phyloP scores from a whole-genome alignment of 2,888 invertebrate species.

The Clepsis dumicolana region DNA sequence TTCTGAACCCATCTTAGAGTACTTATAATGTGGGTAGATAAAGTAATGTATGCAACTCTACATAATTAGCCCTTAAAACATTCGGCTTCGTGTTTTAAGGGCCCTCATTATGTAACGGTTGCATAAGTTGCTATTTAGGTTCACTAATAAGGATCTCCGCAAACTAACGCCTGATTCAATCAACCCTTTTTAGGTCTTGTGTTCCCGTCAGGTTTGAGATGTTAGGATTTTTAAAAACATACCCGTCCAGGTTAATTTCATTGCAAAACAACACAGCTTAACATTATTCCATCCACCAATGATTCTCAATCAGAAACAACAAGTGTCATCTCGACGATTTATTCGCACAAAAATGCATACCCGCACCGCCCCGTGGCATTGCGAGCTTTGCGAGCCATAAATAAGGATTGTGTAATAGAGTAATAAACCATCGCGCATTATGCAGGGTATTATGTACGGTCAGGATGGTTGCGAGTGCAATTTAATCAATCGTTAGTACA shows the following conservation, averaged over 20 bases:
- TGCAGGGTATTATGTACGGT: conserved; percentile 54
- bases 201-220: no score
- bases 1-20: no score
- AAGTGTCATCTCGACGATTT: conserved; percentile 47
- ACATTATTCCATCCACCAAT: neutral
- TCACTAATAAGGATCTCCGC: no score
- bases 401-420: conserved; percentile 71
- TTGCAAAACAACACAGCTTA: neutral
- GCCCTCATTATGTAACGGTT: no score
- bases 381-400: conserved; percentile 58
- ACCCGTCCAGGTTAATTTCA: neutral
- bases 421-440: conserved; percentile 64
- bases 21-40: no score
- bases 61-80: no score
- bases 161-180: no score
- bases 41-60: no score
- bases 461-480: conserved; percentile 54
- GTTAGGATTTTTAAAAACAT: neutral
- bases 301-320: conserved; percentile 6
- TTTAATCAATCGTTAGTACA: conserved; percentile 53
- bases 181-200: neutral
- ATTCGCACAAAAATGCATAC: conserved; percentile 64
- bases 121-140: no score
- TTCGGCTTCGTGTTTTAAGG: no score
- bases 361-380: conserved; percentile 59